A percentile compares a stretch with the other conserved stretches of the same genome.
Evolutionary conservation across 2,888 invertebrate genomes (phyloP).

Genomic region (Macropis europaea): DNA sequence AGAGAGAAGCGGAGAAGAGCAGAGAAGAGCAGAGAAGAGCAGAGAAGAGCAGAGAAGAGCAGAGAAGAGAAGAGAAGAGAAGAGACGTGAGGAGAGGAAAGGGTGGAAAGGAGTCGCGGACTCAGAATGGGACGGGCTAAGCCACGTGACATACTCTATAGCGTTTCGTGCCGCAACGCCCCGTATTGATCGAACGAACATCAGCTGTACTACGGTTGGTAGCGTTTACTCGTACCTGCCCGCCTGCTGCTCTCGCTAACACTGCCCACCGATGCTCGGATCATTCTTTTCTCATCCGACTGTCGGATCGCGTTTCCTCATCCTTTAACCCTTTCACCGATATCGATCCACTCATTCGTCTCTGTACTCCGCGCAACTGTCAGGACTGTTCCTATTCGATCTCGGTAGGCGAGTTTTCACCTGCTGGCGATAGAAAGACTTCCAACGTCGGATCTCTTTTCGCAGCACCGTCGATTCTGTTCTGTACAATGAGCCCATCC

Average conservation of each 20-base stretch:
- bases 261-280: conserved; percentile 28
- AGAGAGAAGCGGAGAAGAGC: not conserved
- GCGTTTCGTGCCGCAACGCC: conserved; percentile 75
- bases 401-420: too few species aligned
- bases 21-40: not conserved
- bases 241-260: conserved; percentile 42
- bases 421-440: too few species aligned
- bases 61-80: not conserved
- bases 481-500: too few species aligned
- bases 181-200: conserved; percentile 75
- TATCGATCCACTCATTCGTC: not conserved
- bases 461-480: too few species aligned
- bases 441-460: too few species aligned
- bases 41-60: not conserved
- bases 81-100: not conserved
- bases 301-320: not conserved
- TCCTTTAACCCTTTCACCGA: not conserved
- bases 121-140: conserved; percentile 66
- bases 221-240: conserved; percentile 55
- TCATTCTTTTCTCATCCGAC: not conserved
- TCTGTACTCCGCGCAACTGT: too few species aligned
- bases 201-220: conserved; percentile 72
- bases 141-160: conserved; percentile 72
- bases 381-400: too few species aligned
- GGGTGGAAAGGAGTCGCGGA: conserved; percentile 47